Evolutionary conservation across 1,140 invertebrate species (phyloP), one percentile per base, ranked within the genome.

Genomic region (Agrilus planipennis): DNA sequence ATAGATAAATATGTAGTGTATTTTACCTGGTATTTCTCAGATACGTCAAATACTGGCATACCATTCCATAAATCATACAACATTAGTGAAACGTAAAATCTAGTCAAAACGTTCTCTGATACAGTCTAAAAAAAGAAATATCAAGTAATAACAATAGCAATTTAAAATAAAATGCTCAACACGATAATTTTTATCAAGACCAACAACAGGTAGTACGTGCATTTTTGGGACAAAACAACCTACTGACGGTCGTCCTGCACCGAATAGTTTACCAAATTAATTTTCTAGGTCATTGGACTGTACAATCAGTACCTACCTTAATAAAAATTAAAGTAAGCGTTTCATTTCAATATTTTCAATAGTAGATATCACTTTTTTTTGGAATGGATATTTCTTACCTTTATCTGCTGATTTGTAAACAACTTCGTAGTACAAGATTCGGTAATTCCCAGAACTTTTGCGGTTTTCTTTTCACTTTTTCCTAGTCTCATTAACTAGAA

Each of bases 51-150:
- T 5, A 90, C 57, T 1, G 79, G 69, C 47, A 73, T 65, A 45
- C 84, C 73, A 41, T 77, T 75, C 78, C 86, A 87, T 1, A 94
- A 67, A 45, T 90, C 82, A 47, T 83, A 72, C 21, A 95, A 60
- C 61, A 92, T 86, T 30, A 95, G 59, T 5, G 88, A 82, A 31
- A 89, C 58, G 55, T 90, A 93, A 61, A 95, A 88, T 39, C 88
- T 70, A 45, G 79, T 69, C 21, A 84, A 46, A 2, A 81, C 63
- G 14, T 55, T 61, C 46, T 71, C 64, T 11, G 75, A 50, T 2
- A 77, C 63, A 54, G 63, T 69, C 75, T 79, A 50, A 17, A 66
- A 57, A 48, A 50, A 48, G 46, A 41, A 11, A 28, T 14, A 39
- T 46, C 14, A 18, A 36, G 25, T 32, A 20, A 36, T 35, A 16